Evolutionary conservation across 2,797 vertebrate species (phyloP).

Genomic region (Pteropus rufus): DNA sequence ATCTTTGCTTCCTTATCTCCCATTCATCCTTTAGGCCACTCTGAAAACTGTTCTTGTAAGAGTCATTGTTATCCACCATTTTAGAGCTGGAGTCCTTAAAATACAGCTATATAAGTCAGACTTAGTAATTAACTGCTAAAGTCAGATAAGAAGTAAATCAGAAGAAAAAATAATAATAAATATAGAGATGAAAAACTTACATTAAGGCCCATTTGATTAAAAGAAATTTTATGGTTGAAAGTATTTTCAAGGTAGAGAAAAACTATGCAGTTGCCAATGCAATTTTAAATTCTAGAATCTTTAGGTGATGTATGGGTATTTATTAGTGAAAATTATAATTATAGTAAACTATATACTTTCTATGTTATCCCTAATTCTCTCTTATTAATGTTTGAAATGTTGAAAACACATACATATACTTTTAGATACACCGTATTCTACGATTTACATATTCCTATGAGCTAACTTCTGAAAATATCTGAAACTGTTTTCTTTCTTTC

Average conservation of each 20-base stretch:
- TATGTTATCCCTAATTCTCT: background rate
- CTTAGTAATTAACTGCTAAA: background rate
- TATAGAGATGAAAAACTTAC: background rate
- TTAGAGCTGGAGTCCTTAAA: background rate
- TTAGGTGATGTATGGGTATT: background rate
- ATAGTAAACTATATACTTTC: background rate
- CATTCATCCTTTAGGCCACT: background rate
- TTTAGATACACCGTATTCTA: background rate
- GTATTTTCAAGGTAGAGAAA: constrained; percentile 14
- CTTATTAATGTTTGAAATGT: constrained; percentile 2
- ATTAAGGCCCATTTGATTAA: background rate
- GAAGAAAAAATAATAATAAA: constrained; percentile 1
- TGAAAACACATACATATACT: background rate
- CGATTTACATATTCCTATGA: background rate
- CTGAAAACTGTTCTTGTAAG: background rate
- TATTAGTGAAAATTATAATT: background rate
- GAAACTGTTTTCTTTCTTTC: constrained; percentile 35
- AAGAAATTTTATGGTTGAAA: background rate
- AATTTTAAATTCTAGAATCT: background rate
- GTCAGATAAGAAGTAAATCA: background rate
- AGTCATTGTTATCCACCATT: background rate
- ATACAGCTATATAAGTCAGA: background rate
- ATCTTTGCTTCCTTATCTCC: background rate
- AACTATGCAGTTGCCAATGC: background rate
- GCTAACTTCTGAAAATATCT: constrained; percentile 6